These are phyloP conservation scores for Microplitis manilae DNA, from an alignment of 2,888 invertebrate genomes.

Conservation along the genomic window DNA sequence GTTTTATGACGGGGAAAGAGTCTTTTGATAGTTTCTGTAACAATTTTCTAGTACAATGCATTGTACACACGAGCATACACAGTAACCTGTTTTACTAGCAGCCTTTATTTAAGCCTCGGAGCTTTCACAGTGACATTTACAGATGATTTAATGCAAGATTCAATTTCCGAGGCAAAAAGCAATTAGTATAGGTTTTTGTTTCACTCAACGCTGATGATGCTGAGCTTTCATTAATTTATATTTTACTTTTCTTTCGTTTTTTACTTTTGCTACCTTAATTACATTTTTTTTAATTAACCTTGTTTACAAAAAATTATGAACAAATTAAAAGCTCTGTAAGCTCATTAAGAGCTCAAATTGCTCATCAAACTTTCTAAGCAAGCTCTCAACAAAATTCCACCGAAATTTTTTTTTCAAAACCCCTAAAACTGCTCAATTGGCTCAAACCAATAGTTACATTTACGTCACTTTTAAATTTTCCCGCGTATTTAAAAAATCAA, in stretches of 20 bases:
- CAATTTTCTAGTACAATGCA: conserved; percentile 24
- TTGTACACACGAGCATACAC: not conserved
- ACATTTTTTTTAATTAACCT: too few species aligned
- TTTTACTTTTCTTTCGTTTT: not conserved
- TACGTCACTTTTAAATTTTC: too few species aligned
- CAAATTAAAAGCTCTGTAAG: too few species aligned
- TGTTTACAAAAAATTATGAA: too few species aligned
- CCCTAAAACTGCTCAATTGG: too few species aligned
- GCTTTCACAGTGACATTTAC: conserved; percentile 23
- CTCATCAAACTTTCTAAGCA: too few species aligned
- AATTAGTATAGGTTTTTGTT: conserved; percentile 27
- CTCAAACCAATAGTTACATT: too few species aligned
- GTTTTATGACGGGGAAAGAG: conserved; percentile 22
- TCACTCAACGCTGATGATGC: not conserved
- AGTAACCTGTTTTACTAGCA: not conserved
- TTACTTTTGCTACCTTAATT: not conserved
- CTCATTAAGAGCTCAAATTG: too few species aligned
- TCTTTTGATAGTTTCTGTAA: conserved; percentile 8
- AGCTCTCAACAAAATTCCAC: too few species aligned
- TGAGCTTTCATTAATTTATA: not conserved
- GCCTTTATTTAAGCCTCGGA: not conserved
- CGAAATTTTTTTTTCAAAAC: too few species aligned
- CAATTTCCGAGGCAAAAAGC: conserved; percentile 27
- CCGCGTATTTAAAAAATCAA: too few species aligned
- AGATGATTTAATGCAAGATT: conserved; percentile 27